Base-by-base conservation (phyloP, 2,888 invertebrate genomes). In the Machimus rusticus region DNA sequence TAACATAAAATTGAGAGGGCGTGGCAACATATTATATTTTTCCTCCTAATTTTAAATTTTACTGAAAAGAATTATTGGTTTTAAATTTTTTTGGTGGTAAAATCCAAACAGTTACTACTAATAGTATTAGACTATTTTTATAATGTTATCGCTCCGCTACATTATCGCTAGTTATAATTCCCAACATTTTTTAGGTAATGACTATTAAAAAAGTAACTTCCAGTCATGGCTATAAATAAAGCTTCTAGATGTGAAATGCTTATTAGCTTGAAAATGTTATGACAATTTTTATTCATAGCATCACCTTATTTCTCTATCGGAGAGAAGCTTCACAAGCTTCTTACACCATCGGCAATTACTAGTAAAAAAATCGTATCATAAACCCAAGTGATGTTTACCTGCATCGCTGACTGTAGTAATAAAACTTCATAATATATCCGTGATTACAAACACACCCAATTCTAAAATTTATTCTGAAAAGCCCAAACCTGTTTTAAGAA, bases 401-500 rank as follows among this genome's bases (percentile, higher is more conserved):
- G 28, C 66, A 23, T 66, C 23, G 66, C 23, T 66, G 23, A 12
- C 66, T 66, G 23, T 66, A 14, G 19, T 28, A 23, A 66, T 66
- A 23, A 23, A 66, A 66, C 43, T 51, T 28, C 28, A 39, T 39
- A 66, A 66, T 12, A 57, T n/a, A 19, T 66, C n/a, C 51, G 8
- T 66, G 28, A 66, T 2, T 28, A 43, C 78, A 78, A 43, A 78
- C 43, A 78, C 78, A 78, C 8, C 16, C 39, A 78, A 37, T 2
- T n/a, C 19, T 39, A 37, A 78, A 23, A 1, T 39, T 78, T 78
- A 78, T 78, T 78, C 78, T n/a, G 19, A 39, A 78, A 78, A 39
- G 78, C 78, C 46, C 23, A 78, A 78, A 78, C 78, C 78, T 78
- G 78, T 78, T 78, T 78, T 28, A 12, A 43, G 28, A 43, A 78